A percentile compares a stretch with the other conserved stretches of the same genome.
phyloP scores from a whole-genome alignment of 2,888 invertebrate genomes.

The Melolontha melolontha region DNA sequence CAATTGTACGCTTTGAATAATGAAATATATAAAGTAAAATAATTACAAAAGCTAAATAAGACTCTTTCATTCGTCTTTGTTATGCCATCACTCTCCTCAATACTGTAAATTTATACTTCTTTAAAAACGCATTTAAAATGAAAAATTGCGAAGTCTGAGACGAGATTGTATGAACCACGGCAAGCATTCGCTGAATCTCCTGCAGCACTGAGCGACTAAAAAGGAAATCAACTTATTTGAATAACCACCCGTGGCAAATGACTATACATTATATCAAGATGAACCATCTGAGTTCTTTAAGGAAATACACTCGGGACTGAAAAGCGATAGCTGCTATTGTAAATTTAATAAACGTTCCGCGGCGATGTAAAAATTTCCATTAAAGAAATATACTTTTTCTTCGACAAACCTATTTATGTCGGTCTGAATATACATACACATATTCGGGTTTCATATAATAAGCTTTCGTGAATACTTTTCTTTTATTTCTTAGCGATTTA shows the following conservation, averaged over 20 bases:
- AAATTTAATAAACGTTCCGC: constrained; percentile 30
- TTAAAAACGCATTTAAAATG: constrained; percentile 45
- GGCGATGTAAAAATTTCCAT: constrained; percentile 28
- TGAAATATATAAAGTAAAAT: no score
- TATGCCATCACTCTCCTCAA: no score
- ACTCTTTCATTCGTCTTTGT: no score
- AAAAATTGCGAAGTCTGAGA: constrained; percentile 49
- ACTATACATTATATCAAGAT: constrained; percentile 56
- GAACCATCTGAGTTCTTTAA: constrained; percentile 49
- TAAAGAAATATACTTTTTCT: constrained; percentile 7
- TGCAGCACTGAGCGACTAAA: constrained; percentile 38
- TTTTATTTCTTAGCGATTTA: no score
- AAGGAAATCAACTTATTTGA: constrained; percentile 56
- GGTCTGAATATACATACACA: no score
- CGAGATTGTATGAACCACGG: constrained; percentile 49
- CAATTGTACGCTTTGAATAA: no score
- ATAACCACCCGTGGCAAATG: constrained; percentile 55
- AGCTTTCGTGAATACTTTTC: no score
- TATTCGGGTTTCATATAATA: no score
- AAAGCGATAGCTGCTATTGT: constrained; percentile 36
- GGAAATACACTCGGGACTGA: constrained; percentile 35
- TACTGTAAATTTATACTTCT: constrained; percentile 6
- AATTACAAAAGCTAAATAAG: no score
- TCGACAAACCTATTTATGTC: no score
- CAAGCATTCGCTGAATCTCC: constrained; percentile 17